Evolutionary conservation across 1,140 invertebrate species (phyloP).

Genomic region (Eriosoma lanigerum): DNA sequence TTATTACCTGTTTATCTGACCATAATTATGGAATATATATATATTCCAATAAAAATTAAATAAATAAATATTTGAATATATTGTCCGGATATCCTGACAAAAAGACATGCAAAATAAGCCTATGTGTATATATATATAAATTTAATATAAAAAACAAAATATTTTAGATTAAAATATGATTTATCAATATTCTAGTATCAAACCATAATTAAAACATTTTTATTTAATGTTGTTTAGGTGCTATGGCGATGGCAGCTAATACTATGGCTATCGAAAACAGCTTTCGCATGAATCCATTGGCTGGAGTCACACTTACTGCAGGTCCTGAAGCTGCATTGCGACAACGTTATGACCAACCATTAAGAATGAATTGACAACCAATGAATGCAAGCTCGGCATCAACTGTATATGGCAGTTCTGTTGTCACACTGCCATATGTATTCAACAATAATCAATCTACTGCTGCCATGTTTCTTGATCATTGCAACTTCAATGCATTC

Average conservation of each 20-base stretch:
- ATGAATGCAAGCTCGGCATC: constrained; percentile 46
- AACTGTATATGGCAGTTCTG: constrained; percentile 45
- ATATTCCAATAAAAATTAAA: no score
- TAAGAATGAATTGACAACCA: constrained; percentile 51
- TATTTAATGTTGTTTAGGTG: constrained; percentile 31
- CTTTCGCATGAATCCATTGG: constrained; percentile 42
- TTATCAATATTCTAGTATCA: no score
- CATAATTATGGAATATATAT: no score
- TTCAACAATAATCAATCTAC: constrained; percentile 45
- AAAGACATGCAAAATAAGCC: no score
- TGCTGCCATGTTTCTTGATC: constrained; percentile 49
- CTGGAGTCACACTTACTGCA: constrained; percentile 30
- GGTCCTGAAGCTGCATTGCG: constrained; percentile 47
- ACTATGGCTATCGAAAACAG: constrained; percentile 47
- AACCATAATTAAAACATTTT: not conserved
- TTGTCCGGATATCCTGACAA: no score
- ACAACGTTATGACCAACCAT: constrained; percentile 46
- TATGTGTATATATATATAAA: no score
- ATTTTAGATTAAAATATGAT: no score
- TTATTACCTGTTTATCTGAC: no score
- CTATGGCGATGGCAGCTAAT: constrained; percentile 34
- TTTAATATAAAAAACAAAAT: no score
- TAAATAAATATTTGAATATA: no score
- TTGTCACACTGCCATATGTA: constrained; percentile 44
- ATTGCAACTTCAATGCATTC: constrained; percentile 40